Base-by-base conservation (phyloP, 2,888 invertebrate genomes). In the Dilophus febrilis region DNA sequence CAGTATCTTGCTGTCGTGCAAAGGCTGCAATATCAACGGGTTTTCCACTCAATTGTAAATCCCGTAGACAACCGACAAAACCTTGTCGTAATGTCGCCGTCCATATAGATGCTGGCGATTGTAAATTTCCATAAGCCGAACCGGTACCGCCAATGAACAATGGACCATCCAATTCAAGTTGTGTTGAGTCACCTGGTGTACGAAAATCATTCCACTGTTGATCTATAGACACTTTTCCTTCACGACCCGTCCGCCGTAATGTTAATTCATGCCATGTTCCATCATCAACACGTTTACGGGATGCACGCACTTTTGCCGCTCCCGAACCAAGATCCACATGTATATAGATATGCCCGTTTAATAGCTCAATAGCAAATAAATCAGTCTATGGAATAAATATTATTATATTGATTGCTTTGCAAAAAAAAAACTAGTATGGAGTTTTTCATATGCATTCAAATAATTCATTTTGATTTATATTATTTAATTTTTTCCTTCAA, bases 321-420 rank as follows among this genome's bases (percentile, higher is more conserved):
- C 94, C 94, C 3, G 90, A 86, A 0, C 95, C 95, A 35, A 95
- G 70, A 56, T 94, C 90, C 52, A 92, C 66, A 51, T 94, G 84
- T 17, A 94, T 76, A 64, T 87, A 92, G 46, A 97, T 77, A 58
- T 92, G 86, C 0, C 95, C 92, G 49, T 87, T 88, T 47, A 94
- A 71, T 49, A 97, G 71, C 63, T 97, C 97, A 49, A 97, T 79
- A 2, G 91, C 91, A 55, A 97, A 86, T 39, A 92, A 74, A 59
- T 95, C 92, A 38, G 81, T 76, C 82, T 87, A 67, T n/a, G n/a
- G 3, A 55, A 53, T 29, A 8, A n/a, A 29, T 29, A 29, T 8
- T 29, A 11, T 27, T 8, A 7, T 27, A 11, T 27, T 27, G 27
- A 27, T 8, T 8, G 27, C 27, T 27, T 27, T 27, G 27, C 7